A percentile compares a stretch with the other conserved stretches of the same genome.
These are phyloP conservation scores for Tichodroma muraria DNA, from an alignment of 2,113 vertebrate species.

Conservation along the genomic window DNA sequence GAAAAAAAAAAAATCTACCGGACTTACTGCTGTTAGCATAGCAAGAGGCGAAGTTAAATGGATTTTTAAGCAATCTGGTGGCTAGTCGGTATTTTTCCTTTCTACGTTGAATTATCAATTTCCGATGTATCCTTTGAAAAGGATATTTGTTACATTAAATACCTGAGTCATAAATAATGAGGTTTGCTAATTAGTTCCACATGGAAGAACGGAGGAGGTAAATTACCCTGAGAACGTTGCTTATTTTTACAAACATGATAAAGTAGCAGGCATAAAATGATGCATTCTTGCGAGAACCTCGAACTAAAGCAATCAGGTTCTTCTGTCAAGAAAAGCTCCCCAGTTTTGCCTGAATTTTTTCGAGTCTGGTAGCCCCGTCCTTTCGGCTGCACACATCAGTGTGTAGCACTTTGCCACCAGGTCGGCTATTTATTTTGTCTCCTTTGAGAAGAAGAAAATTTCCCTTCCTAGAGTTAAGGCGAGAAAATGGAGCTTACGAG, in stretches of 20 bases:
- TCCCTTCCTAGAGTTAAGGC: neutral
- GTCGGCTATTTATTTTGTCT: neutral
- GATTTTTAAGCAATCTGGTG: neutral
- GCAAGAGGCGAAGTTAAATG: neutral
- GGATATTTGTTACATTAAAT: constrained; percentile 55
- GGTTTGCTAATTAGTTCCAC: constrained; percentile 59
- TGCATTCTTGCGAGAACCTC: neutral
- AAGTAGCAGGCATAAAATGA: constrained; percentile 17
- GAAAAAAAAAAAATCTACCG: neutral
- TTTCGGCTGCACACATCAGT: neutral
- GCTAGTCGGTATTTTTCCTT: neutral
- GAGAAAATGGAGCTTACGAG: neutral
- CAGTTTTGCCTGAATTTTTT: neutral
- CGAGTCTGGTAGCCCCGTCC: neutral
- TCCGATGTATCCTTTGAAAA: constrained; percentile 25
- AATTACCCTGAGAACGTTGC: constrained; percentile 40
- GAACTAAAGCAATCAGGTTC: neutral
- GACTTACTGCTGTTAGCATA: neutral
- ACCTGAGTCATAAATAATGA: constrained; percentile 57
- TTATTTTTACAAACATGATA: constrained; percentile 57
- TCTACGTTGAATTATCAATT: constrained; percentile 38
- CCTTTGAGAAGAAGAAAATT: neutral
- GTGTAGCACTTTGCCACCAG: neutral
- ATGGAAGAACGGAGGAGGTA: constrained; percentile 38
- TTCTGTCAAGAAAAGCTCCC: neutral